Base-by-base conservation (phyloP, 2,888 invertebrate species). In the Melitaea athalia region DNA sequence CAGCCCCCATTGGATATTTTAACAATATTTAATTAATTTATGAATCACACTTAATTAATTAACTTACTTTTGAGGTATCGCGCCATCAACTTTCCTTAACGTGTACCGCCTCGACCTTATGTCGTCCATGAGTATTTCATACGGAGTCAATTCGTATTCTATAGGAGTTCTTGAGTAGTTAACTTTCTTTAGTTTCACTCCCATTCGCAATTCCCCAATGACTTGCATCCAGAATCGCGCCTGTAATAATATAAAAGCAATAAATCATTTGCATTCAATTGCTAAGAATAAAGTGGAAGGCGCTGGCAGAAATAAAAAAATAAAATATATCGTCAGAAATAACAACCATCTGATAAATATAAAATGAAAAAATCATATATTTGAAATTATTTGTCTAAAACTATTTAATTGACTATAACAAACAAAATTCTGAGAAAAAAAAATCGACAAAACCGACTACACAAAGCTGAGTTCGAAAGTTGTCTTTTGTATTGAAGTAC, bases 191-290 rank as follows among this genome's bases (percentile, higher is more conserved):
- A 99, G 93, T 85, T 98, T 96, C 10, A 99, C 98, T 33, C 99
- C 99, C 86, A 96, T 96, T 64, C 99, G 93, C 69, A 99, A 93
- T 86, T 99, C 97, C 75, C 96, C 96, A 85, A 99, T 98, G 57
- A 99, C 98, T 94, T 98, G 98, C 85, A 98, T 96, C 98, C 98
- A 98, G 88, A 99, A 96, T 81, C 98, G 95, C 75, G 98, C 98
- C 98, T 97, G 93, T 24, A 85, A 88, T 74, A 79, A 70, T 68
- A 62, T 12, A 47, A 70, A 24, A 77, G 76, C 77, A 78, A 78
- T 78, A 6, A 79, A 63, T 74, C 65, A 45, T 24, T 47, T 38
- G 12, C 8, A 24, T 43, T 42, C 31, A 53, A 60, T 82, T 88
- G 86, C 86, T 83, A 75, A 69, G n/a, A 71, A 14, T 69, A 77